phyloP scores from a whole-genome alignment of 2,888 invertebrate genomes.

The Stenurella melanura region DNA sequence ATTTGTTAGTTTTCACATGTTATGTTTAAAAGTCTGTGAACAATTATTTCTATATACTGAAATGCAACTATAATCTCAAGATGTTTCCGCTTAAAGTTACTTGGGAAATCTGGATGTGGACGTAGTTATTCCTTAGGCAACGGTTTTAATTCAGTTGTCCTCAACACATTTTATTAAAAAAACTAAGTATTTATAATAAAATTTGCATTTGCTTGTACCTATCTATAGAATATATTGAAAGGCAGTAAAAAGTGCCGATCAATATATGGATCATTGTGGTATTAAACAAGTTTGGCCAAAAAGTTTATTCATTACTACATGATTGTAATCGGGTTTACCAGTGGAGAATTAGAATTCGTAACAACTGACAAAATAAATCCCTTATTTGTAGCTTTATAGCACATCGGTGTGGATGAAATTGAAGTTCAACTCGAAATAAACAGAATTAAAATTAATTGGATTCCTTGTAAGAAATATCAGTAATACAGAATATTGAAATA shows the following conservation, averaged over 20 bases:
- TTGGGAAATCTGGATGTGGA: too few species aligned
- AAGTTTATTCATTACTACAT: neutral
- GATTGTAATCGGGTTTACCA: neutral
- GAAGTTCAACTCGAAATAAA: neutral
- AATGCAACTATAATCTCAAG: too few species aligned
- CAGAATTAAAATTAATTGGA: neutral
- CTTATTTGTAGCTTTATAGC: neutral
- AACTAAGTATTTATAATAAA: neutral
- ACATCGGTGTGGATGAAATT: neutral
- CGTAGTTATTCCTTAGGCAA: too few species aligned
- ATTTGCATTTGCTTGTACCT: too few species aligned
- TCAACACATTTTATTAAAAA: too few species aligned
- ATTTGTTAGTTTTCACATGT: too few species aligned
- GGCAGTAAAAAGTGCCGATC: neutral
- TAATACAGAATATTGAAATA: neutral
- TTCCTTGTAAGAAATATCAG: neutral
- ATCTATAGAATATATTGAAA: too few species aligned
- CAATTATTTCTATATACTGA: too few species aligned
- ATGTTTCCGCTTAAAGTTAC: too few species aligned
- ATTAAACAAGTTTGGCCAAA: neutral
- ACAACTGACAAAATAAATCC: neutral
- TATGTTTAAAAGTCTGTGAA: too few species aligned
- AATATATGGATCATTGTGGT: neutral
- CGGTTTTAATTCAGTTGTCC: too few species aligned
- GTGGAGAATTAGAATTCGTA: neutral